Conservation (phyloP, 1,140 invertebrate species). For the Caerostris extrusa region DNA sequence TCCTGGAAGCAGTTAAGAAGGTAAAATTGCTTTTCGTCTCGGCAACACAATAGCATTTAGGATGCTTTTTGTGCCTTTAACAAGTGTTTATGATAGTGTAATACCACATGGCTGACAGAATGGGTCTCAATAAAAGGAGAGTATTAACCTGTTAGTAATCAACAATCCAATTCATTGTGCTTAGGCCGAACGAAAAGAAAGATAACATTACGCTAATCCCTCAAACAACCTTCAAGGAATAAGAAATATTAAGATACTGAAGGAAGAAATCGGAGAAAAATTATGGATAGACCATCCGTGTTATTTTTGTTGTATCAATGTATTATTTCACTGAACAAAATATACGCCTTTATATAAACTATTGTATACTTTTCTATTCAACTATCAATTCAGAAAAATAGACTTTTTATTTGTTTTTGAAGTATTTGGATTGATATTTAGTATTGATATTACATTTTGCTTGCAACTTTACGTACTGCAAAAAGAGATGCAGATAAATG, state of each 20-base stretch:
- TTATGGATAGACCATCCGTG: background rate
- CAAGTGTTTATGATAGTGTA: conserved; percentile 46
- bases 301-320: background rate
- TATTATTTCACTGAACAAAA: background rate
- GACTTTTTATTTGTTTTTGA: too few relatives aligned
- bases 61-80: conserved; percentile 19
- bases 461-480: too few relatives aligned
- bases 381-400: too few relatives aligned
- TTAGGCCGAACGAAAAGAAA: background rate
- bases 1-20: background rate
- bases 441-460: too few relatives aligned
- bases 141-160: conserved; percentile 42
- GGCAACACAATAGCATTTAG: background rate
- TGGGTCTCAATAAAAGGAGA: conserved; percentile 31
- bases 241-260: conserved; percentile 13
- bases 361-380: too few relatives aligned
- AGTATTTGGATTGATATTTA: too few relatives aligned
- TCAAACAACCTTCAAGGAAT: background rate
- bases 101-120: background rate
- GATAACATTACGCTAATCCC: conserved; percentile 21
- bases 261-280: background rate
- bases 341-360: too few relatives aligned
- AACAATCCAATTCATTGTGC: conserved; percentile 56
- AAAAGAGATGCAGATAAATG: too few relatives aligned
- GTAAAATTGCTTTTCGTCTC: background rate